Evolutionary conservation across 2,888 invertebrate genomes (phyloP).

Genomic region (Athrips mouffetella): DNA sequence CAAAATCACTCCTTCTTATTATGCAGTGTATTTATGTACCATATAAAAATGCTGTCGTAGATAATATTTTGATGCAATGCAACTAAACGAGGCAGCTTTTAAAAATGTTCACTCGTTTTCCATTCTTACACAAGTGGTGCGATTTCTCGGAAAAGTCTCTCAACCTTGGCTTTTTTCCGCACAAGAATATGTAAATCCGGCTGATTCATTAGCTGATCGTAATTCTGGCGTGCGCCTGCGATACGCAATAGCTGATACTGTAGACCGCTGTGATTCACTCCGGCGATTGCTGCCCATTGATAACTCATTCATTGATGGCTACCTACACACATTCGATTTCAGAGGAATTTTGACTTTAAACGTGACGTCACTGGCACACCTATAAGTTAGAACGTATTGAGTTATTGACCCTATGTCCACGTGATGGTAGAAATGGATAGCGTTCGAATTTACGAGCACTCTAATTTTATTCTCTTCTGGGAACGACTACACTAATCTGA

Average conservation of each 20-base stretch:
- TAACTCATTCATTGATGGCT: slow-evolving; percentile 10
- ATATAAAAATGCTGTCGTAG: no score
- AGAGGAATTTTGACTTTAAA: not conserved
- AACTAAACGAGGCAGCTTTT: no score
- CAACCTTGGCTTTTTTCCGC: slow-evolving; percentile 41
- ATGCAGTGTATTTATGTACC: no score
- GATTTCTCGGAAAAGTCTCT: slow-evolving; percentile 35
- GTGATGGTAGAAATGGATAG: not conserved
- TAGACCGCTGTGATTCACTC: slow-evolving; percentile 23
- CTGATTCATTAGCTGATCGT: slow-evolving; percentile 52
- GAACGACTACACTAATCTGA: not conserved
- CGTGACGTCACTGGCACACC: not conserved
- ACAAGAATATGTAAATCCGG: slow-evolving; percentile 46
- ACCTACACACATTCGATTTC: not conserved
- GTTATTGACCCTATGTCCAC: not conserved
- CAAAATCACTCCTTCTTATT: no score
- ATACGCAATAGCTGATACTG: slow-evolving; percentile 26
- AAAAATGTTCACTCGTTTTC: slow-evolving; percentile 2
- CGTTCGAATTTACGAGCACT: not conserved
- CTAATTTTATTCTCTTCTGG: not conserved
- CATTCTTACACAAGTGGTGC: slow-evolving; percentile 3
- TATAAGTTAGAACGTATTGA: not conserved
- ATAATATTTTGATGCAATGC: no score
- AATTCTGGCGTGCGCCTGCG: slow-evolving; percentile 37
- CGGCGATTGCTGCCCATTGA: slow-evolving; percentile 2